Base-by-base conservation (phyloP, 1,140 invertebrate genomes). In the Temnothorax longispinosus region DNA sequence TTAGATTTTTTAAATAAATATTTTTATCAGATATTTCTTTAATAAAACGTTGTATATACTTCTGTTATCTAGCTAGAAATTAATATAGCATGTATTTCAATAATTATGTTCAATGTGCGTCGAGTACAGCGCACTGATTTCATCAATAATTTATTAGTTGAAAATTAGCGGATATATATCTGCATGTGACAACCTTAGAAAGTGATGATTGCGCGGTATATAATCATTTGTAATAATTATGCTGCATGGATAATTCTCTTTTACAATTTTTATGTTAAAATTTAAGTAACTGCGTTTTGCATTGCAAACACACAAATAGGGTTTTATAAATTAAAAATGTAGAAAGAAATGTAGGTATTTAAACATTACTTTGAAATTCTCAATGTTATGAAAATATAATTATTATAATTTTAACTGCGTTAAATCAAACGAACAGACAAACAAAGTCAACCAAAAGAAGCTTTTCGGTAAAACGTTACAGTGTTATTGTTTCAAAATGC, bases 81-180 rank as follows among this genome's bases (percentile, higher is more conserved):
- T 71, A 13, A 58, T 60, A 15, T 15, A n/a, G 35, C 15, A 32
- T 15, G 44, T 58, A 81, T 71, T 58, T 81, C 15, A 56, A 52
- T 71, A 71, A 81, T 81, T 81, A 71, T 81, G 38, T 81, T 44
- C 13, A 67, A 69, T 62, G 52, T 76, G 56, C 54, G 54, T 56
- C 21, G 50, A 5, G 35, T 41, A 27, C 21, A 56, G 18, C 15
- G 6, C 52, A 71, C 10, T 65, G 52, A 81, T 81, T 71, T 71
- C 38, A 80, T 71, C 52, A 38, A 71, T 81, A 81, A 71, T 81
- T 71, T 81, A 71, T 71, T 41, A 41, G 65, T 71, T 32, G 50
- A 69, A 54, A 81, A 71, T 81, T 71, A 71, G 21, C 78, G 21
- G 65, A 56, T 44, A 50, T 71, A 32, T 71, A 44, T 56, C 65